phyloP scores from a whole-genome alignment of 2,888 invertebrate species.

The Sinohyriopsis cumingii region DNA sequence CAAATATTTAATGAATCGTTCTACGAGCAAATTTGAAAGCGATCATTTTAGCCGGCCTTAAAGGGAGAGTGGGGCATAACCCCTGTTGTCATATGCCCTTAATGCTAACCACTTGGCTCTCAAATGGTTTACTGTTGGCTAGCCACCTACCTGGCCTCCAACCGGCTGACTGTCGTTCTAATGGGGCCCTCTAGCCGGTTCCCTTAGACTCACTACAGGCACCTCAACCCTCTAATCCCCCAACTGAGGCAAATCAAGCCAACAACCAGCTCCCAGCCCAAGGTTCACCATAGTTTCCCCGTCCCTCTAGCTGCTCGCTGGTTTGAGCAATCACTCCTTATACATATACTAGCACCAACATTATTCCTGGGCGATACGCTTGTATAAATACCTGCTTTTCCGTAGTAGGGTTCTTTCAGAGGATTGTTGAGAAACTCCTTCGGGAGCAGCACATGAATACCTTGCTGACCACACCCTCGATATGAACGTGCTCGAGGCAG shows the following conservation, averaged over 20 bases:
- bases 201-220: too few species aligned
- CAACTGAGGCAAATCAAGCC: too few species aligned
- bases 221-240: neutral
- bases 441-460: constrained; percentile 52
- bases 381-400: constrained; percentile 9
- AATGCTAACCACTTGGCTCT: too few species aligned
- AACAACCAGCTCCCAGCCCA: neutral
- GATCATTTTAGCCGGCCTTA: too few species aligned
- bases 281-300: neutral
- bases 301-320: neutral
- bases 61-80: too few species aligned
- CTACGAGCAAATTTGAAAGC: too few species aligned
- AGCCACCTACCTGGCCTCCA: too few species aligned
- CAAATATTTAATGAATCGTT: too few species aligned
- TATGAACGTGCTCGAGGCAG: constrained; percentile 46
- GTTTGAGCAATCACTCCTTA: neutral
- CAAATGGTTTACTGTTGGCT: too few species aligned
- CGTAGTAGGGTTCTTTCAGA: neutral
- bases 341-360: neutral
- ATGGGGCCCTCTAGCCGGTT: too few species aligned
- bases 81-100: too few species aligned
- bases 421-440: constrained; percentile 49
- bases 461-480: constrained; percentile 57
- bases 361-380: neutral
- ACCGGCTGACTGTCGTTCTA: too few species aligned